Evolutionary conservation across 1,140 invertebrate genomes (phyloP).

Genomic region (Polyergus mexicanus): DNA sequence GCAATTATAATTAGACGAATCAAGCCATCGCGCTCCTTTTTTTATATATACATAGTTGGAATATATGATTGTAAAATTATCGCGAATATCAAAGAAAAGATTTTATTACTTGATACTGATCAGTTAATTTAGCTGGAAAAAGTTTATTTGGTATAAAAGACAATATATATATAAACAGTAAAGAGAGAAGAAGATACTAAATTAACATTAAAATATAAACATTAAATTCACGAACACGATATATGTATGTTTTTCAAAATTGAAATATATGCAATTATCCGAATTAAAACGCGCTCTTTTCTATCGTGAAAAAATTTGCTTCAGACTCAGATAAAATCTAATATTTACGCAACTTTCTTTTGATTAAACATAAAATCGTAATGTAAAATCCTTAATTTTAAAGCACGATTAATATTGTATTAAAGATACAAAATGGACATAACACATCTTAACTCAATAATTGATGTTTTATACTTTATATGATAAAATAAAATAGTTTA

Average conservation of each 20-base stretch:
- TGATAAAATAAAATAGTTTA: not conserved
- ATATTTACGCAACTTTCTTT: slow-evolving; percentile 35
- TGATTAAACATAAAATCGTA: not conserved
- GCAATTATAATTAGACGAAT: slow-evolving; percentile 10
- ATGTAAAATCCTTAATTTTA: not conserved
- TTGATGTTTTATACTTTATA: slow-evolving; percentile 18
- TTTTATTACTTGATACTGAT: not conserved
- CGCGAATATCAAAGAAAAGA: not conserved
- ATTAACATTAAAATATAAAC: not conserved
- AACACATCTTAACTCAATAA: slow-evolving; percentile 4
- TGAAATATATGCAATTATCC: slow-evolving; percentile 21
- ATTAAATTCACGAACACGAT: not conserved
- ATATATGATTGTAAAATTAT: slow-evolving; percentile 12
- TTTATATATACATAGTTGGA: not conserved
- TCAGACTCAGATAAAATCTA: not conserved
- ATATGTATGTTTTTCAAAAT: not conserved
- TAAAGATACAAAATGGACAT: not conserved
- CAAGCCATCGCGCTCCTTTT: not conserved
- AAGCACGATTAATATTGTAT: not conserved
- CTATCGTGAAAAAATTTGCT: not conserved
- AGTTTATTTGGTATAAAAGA: slow-evolving; percentile 5
- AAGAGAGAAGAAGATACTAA: not conserved
- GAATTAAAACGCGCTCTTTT: not conserved
- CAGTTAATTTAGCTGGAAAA: slow-evolving; percentile 7
- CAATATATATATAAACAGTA: not conserved